Conservation (phyloP, 1,140 invertebrate species). For the Lepidurus apus region DNA sequence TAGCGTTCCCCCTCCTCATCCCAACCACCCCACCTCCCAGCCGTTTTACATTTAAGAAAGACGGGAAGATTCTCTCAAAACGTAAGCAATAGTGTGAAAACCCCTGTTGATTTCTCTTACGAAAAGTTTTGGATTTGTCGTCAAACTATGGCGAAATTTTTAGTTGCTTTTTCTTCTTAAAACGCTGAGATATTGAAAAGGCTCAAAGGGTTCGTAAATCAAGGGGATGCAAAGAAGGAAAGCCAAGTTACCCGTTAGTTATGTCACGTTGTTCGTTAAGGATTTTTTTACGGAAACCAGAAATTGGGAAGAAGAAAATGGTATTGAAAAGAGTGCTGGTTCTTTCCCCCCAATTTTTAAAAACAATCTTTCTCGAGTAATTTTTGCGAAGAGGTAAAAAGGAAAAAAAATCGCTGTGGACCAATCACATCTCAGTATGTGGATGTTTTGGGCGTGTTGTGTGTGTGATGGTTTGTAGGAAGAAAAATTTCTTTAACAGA, state of each 20-base stretch:
- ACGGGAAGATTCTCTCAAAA: background rate
- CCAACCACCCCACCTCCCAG: background rate
- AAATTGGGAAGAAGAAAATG: background rate
- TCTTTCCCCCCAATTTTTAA: background rate
- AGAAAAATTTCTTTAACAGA: no score
- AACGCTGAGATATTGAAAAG: background rate
- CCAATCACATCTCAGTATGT: background rate
- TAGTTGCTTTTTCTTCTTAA: background rate
- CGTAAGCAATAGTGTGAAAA: background rate
- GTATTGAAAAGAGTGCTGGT: background rate
- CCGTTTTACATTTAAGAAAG: background rate
- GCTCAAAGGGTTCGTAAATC: background rate
- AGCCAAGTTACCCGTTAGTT: background rate
- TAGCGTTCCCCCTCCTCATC: background rate
- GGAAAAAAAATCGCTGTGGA: background rate
- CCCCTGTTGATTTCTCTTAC: background rate
- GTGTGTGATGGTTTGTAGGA: no score
- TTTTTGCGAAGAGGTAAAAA: background rate
- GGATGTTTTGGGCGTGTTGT: background rate
- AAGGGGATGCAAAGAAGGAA: background rate
- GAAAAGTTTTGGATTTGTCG: no score
- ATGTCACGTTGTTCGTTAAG: background rate
- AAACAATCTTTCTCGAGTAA: background rate
- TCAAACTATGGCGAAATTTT: background rate
- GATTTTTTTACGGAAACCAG: background rate